Base-by-base conservation (phyloP, 2,888 invertebrate species). In the Ariolimax columbianus region DNA sequence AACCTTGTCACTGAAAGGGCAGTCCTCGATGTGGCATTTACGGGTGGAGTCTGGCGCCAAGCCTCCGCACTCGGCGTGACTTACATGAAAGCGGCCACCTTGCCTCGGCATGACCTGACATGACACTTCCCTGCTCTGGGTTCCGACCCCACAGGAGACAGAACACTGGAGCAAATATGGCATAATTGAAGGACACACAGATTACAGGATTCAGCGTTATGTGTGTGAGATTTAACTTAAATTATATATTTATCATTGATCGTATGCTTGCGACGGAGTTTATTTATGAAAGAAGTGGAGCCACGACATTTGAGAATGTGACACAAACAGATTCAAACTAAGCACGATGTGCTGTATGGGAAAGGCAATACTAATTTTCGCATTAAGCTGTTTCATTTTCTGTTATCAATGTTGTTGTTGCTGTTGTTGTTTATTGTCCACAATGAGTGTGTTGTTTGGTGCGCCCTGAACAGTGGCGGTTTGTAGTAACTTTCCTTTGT, bases 91-190 rank as follows among this genome's bases (percentile, higher is more conserved):
- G 6, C 47, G 36, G 19, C 47, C 83, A 9, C 90, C 91, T 19
- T 33, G 14, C 38, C 14, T 26, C 26, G 43, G 23, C n/a, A n/a
- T 19, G 26, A 40, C 73, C 72, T 95, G 93, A 82, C 98, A 98
- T 92, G 97, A 96, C 78, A 97, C 97, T 40, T 96, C 96, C n/a
- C 98, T 96, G 26, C 96, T 96, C 94, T 97, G 97, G 36, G 96
- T 95, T 0, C 98, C 98, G 93, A 96, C 87, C 14, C 98, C 98
- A 92, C 98, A 98, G 11, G 97, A 97, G 17, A 97, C 97, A 36
- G 98, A 98, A 93, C 98, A 98, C 97, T 98, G 95, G 55, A 94
- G 91, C 40, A 81, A 75, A 23, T 26, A 40, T 2, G 26, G 23
- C 30, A 82, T 6, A 82, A 33, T 55, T n/a, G 1, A 72, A 51